Conservation (phyloP, 2,113 vertebrate genomes). For the Odocoileus virginianus region DNA sequence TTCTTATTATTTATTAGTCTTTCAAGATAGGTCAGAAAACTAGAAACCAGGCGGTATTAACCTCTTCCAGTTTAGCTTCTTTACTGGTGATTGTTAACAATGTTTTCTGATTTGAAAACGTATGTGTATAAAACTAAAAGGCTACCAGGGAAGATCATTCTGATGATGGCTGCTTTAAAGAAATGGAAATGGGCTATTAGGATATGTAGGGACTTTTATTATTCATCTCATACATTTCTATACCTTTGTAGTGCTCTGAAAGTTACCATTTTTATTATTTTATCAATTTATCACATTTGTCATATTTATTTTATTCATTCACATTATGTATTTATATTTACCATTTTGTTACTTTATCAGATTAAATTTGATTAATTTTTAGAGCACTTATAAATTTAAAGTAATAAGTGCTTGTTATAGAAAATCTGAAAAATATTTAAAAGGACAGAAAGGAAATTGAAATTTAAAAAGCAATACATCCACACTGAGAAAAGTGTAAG, state of each 20-base stretch:
- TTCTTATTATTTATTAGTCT: not conserved
- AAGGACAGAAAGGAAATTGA: not conserved
- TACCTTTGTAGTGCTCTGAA: not conserved
- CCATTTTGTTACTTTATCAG: not conserved
- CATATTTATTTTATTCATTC: not conserved
- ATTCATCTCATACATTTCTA: slow-evolving; percentile 5
- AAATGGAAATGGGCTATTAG: not conserved
- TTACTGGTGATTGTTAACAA: not conserved
- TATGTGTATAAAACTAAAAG: not conserved
- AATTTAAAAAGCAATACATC: slow-evolving; percentile 3
- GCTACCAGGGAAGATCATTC: not conserved
- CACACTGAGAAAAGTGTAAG: not conserved
- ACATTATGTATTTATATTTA: not conserved
- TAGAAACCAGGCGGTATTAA: not conserved
- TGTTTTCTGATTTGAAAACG: slow-evolving; percentile 21
- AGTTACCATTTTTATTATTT: not conserved
- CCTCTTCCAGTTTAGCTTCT: not conserved
- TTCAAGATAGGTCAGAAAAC: not conserved
- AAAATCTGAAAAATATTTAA: not conserved
- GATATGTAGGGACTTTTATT: not conserved
- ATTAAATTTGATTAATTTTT: slow-evolving; percentile 3
- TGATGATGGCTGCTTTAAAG: not conserved
- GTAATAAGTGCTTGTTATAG: not conserved
- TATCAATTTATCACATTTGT: not conserved
- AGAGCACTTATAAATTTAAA: not conserved